These are phyloP conservation scores for Coracopsis vasa DNA, from an alignment of 2,113 vertebrate species.

Conservation along the genomic window DNA sequence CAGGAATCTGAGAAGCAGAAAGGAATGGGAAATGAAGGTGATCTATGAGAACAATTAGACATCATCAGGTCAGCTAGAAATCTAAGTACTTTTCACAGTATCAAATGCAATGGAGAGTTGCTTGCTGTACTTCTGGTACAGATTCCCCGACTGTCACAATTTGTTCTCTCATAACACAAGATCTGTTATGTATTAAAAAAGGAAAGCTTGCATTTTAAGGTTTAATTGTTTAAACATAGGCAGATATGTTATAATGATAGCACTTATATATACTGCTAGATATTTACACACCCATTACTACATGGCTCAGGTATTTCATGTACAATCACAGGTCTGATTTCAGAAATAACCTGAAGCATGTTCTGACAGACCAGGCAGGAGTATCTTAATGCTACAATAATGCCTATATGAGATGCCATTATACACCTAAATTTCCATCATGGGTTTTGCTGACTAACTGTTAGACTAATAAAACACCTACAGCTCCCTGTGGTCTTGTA, in stretches of 20 bases:
- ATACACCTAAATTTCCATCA: background rate
- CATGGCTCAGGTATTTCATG: background rate
- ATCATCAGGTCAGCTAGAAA: background rate
- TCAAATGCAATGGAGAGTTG: background rate
- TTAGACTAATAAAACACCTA: constrained; percentile 7
- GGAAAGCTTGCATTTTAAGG: background rate
- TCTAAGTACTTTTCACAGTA: background rate
- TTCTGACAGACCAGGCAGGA: background rate
- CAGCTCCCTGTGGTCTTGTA: background rate
- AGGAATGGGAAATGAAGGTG: background rate
- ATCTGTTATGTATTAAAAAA: background rate
- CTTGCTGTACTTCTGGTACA: background rate
- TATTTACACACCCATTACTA: background rate
- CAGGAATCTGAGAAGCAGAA: background rate
- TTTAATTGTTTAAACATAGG: background rate
- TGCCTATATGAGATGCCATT: background rate
- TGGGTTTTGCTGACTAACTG: background rate
- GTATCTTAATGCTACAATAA: background rate
- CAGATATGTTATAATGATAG: background rate
- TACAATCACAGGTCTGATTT: background rate
- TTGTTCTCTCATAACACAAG: background rate
- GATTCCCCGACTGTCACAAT: background rate
- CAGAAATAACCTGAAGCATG: background rate
- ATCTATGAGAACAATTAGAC: background rate
- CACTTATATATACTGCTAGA: background rate